Conservation (phyloP, 2,888 invertebrate species). For the Kuschelorhynchus macadamiae region DNA sequence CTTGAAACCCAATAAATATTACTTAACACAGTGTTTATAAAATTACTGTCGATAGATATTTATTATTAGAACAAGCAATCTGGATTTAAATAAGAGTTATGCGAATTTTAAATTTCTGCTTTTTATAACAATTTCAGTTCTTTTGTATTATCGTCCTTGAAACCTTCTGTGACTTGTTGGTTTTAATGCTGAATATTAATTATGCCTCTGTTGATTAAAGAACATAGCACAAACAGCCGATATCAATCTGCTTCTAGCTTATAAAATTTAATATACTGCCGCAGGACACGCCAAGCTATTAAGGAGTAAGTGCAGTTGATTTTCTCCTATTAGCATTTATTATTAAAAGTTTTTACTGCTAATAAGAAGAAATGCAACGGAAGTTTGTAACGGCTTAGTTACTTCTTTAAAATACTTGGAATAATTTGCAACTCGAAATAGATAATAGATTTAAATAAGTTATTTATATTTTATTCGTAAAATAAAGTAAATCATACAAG, state of each 20-base stretch:
- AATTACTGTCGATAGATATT: no score
- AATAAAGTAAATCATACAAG: no score
- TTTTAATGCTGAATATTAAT: slow-evolving; percentile 45
- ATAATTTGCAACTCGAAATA: no score
- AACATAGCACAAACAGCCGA: slow-evolving; percentile 46
- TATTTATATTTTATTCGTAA: not conserved
- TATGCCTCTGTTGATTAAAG: slow-evolving; percentile 46
- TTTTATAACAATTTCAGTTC: no score
- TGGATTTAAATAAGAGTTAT: no score
- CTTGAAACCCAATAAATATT: no score
- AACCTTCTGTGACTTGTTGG: slow-evolving; percentile 21
- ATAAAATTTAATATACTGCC: slow-evolving; percentile 43
- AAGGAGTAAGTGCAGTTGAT: slow-evolving; percentile 4
- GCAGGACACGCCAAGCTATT: slow-evolving; percentile 31
- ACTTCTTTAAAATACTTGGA: no score
- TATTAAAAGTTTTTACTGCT: not conserved
- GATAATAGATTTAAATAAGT: not conserved
- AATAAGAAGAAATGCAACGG: not conserved
- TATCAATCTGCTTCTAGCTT: slow-evolving; percentile 42
- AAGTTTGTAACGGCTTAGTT: not conserved
- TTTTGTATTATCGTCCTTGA: slow-evolving; percentile 31
- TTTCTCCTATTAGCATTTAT: slow-evolving; percentile 5
- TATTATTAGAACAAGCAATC: no score
- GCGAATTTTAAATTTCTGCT: no score
- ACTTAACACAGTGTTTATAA: no score